phyloP scores from a whole-genome alignment of 2,888 invertebrate genomes.

The Sminthurinus aureus region DNA sequence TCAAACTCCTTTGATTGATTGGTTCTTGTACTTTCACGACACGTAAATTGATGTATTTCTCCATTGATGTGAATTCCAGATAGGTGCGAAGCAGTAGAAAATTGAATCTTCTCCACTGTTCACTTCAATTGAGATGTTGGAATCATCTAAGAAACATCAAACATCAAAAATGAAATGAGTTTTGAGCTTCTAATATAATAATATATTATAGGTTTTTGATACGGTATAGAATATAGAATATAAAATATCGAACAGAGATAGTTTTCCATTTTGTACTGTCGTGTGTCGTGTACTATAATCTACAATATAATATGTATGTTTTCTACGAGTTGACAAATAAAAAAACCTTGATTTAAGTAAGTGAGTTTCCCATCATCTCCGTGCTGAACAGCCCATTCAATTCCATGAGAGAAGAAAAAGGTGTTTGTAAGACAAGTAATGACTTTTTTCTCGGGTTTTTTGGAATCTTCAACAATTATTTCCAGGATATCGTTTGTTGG shows the following conservation, averaged over 20 bases:
- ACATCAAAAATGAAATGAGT: neutral
- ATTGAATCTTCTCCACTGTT: slow-evolving; percentile 16
- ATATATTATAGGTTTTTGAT: neutral
- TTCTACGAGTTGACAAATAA: no score
- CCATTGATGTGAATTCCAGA: slow-evolving; percentile 37
- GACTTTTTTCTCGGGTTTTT: slow-evolving; percentile 16
- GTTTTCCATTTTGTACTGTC: no score
- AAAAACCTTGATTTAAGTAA: slow-evolving; percentile 21
- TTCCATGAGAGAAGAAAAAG: slow-evolving; percentile 55
- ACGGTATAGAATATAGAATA: neutral
- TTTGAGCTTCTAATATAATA: neutral
- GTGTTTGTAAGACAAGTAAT: slow-evolving; percentile 50
- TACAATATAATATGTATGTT: no score
- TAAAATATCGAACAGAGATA: no score
- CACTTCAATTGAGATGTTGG: slow-evolving; percentile 28
- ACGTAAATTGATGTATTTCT: slow-evolving; percentile 42
- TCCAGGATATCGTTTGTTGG: slow-evolving; percentile 26
- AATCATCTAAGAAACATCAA: neutral
- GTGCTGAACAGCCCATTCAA: slow-evolving; percentile 52
- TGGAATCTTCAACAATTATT: slow-evolving; percentile 28
- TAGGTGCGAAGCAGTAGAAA: slow-evolving; percentile 40
- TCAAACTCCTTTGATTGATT: no score
- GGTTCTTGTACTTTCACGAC: neutral
- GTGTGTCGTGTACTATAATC: neutral
- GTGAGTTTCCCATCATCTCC: neutral